Conservation (phyloP, 2,113 vertebrate genomes). For the Isurus oxyrinchus region DNA sequence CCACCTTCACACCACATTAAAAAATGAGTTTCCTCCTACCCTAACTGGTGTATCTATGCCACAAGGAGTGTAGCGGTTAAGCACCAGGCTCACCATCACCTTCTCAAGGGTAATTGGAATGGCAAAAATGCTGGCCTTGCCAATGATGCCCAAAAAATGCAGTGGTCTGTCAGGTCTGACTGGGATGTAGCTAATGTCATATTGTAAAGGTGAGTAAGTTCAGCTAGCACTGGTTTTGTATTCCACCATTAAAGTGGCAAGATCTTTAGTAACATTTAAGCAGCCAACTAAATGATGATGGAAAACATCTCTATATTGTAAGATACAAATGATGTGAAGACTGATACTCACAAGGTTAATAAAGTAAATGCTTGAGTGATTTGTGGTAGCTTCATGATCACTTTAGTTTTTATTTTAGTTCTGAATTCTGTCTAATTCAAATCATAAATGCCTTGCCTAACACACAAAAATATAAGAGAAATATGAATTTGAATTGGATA, state of each 20-base stretch:
- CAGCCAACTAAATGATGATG: neutral
- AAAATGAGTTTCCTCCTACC: neutral
- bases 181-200: neutral
- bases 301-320: neutral
- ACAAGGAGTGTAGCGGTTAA: neutral
- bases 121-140: too few relatives aligned
- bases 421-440: neutral
- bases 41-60: neutral
- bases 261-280: neutral
- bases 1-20: neutral
- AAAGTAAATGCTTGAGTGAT: neutral
- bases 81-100: neutral
- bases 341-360: neutral
- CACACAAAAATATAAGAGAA: neutral
- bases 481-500: neutral
- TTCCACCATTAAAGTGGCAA: neutral
- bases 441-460: neutral
- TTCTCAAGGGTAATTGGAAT: neutral
- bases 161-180: neutral
- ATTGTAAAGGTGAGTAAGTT: neutral
- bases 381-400: neutral
- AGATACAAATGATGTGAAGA: neutral
- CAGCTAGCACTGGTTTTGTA: neutral
- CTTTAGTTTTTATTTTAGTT: neutral
- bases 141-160: neutral